phyloP scores from a whole-genome alignment of 2,113 vertebrate species.

The Hippopotamus amphibius region DNA sequence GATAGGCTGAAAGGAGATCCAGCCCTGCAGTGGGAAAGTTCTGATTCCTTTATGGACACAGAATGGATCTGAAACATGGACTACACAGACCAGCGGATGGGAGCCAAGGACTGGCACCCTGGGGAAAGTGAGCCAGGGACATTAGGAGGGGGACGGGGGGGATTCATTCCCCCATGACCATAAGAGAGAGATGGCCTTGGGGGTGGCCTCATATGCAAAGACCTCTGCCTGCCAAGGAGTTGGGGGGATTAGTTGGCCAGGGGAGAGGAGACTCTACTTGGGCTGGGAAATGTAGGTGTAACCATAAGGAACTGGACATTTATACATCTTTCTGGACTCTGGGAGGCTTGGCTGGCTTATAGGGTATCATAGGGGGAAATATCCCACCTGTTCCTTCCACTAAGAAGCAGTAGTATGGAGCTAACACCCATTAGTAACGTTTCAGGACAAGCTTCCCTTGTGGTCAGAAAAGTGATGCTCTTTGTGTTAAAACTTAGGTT shows the following conservation, averaged over 20 bases:
- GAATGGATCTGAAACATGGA: neutral
- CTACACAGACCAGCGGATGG: too few relatives aligned
- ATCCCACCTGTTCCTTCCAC: neutral
- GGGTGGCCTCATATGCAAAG: neutral
- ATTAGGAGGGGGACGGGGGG: neutral
- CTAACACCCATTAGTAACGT: neutral
- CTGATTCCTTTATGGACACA: neutral
- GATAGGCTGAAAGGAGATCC: too few relatives aligned
- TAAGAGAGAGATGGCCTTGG: neutral
- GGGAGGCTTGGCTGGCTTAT: neutral
- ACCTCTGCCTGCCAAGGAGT: accelerated
- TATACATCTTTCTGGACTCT: neutral
- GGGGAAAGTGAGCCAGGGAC: neutral
- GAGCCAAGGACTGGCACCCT: neutral
- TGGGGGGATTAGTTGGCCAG: neutral
- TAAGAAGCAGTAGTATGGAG: neutral
- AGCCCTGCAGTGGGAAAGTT: neutral
- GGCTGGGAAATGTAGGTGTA: neutral
- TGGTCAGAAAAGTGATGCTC: neutral
- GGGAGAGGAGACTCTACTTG: neutral
- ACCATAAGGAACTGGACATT: neutral
- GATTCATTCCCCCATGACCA: neutral
- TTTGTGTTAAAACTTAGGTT: neutral
- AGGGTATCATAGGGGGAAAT: neutral
- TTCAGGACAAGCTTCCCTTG: neutral